Conservation (phyloP, 2,113 vertebrate genomes). For the Mobula birostris region DNA sequence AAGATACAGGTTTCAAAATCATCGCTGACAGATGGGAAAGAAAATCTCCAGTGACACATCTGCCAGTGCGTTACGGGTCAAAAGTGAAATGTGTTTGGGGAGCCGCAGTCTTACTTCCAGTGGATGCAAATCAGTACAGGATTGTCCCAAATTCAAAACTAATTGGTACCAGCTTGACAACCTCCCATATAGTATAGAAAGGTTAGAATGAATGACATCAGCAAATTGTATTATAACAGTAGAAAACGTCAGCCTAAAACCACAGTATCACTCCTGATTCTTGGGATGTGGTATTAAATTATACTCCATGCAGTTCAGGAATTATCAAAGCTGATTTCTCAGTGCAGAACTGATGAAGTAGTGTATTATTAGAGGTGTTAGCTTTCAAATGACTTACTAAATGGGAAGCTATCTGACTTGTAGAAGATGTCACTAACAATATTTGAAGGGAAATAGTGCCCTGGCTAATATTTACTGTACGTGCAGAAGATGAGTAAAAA, state of each 20-base stretch:
- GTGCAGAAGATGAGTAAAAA: too few relatives aligned
- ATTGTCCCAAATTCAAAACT: conserved; percentile 12
- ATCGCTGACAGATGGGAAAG: background rate
- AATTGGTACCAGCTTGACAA: conserved; percentile 5
- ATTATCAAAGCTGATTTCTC: background rate
- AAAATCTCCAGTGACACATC: background rate
- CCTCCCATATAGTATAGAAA: background rate
- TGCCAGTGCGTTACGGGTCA: conserved; percentile 10
- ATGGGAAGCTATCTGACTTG: too few relatives aligned
- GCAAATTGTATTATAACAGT: background rate
- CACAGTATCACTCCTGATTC: background rate
- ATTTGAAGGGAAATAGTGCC: background rate
- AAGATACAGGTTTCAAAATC: background rate
- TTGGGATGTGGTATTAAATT: background rate
- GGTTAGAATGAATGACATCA: background rate
- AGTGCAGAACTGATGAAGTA: background rate
- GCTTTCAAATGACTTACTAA: background rate
- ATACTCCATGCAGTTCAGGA: background rate
- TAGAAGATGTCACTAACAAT: background rate
- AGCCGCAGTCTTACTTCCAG: conserved; percentile 10
- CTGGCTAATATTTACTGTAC: too few relatives aligned
- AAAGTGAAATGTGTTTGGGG: background rate
- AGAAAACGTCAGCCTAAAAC: background rate
- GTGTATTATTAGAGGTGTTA: background rate
- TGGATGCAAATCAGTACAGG: conserved; percentile 2